phyloP scores from a whole-genome alignment of 2,113 vertebrate genomes.

The Oceanodroma tethys region DNA sequence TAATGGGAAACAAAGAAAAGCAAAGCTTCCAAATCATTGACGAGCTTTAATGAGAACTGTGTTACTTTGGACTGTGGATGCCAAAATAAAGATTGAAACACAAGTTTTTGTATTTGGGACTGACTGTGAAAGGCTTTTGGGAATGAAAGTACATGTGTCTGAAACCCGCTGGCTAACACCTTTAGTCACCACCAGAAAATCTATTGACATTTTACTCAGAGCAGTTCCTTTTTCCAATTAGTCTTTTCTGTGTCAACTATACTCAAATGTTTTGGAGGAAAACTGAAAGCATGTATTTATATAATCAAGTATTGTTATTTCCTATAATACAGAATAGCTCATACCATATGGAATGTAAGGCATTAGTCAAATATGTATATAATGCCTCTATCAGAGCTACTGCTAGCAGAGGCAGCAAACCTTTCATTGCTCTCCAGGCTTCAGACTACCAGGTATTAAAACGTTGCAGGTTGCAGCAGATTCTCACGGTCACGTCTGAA shows the following conservation, averaged over 20 bases:
- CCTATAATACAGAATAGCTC: background rate
- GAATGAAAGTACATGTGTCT: background rate
- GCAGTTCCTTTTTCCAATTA: background rate
- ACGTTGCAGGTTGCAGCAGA: background rate
- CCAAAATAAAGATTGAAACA: background rate
- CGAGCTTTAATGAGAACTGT: background rate
- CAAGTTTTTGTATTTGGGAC: background rate
- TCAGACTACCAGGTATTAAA: background rate
- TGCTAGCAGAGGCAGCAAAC: background rate
- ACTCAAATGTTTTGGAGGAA: background rate
- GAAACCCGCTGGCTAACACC: background rate
- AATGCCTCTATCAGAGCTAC: background rate
- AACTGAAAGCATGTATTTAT: background rate
- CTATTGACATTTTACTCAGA: background rate
- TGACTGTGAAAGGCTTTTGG: background rate
- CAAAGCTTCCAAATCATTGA: constrained; percentile 23
- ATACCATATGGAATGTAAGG: rapidly evolving
- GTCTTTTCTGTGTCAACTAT: background rate
- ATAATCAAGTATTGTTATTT: background rate
- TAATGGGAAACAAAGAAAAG: constrained; percentile 32
- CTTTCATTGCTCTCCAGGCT: background rate
- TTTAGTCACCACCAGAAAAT: background rate
- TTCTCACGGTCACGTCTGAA: background rate
- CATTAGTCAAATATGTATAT: rapidly evolving
- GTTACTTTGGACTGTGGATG: background rate